Percentiles rank a stretch among this genome's conserved stretches.
phyloP scores from a whole-genome alignment of 2,888 invertebrate species.

The Halocaridina rubra region DNA sequence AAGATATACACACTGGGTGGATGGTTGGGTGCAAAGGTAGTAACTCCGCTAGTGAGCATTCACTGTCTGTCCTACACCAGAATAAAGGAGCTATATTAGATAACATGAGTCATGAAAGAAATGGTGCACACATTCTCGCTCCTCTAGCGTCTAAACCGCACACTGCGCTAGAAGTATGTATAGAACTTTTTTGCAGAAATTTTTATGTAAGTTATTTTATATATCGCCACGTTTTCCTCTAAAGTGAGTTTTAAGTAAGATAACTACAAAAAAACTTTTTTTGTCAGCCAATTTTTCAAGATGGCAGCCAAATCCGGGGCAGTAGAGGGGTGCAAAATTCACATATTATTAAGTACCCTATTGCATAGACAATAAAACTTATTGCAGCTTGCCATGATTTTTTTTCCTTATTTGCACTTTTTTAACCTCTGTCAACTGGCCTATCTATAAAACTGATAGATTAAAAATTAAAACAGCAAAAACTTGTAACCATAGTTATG shows the following conservation, averaged over 20 bases:
- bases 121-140: too few species aligned
- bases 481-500: too few species aligned
- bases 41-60: too few species aligned
- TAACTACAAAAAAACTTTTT: neutral
- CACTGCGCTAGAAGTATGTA: neutral
- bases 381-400: neutral
- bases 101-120: too few species aligned
- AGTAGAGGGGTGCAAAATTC: neutral
- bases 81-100: too few species aligned
- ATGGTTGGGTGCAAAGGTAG: too few species aligned
- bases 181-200: neutral
- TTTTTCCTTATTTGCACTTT: neutral
- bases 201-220: neutral
- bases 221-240: neutral
- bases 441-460: too few species aligned
- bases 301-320: neutral
- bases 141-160: too few species aligned
- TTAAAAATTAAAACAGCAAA: too few species aligned
- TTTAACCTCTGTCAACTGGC: neutral
- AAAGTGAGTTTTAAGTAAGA: neutral
- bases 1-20: too few species aligned
- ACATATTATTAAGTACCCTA: neutral
- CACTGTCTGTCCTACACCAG: too few species aligned
- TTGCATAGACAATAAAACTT: neutral
- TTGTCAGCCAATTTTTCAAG: neutral